Evolutionary conservation across 2,113 vertebrate genomes (phyloP).

Genomic region (Ictidomys tridecemlineatus): DNA sequence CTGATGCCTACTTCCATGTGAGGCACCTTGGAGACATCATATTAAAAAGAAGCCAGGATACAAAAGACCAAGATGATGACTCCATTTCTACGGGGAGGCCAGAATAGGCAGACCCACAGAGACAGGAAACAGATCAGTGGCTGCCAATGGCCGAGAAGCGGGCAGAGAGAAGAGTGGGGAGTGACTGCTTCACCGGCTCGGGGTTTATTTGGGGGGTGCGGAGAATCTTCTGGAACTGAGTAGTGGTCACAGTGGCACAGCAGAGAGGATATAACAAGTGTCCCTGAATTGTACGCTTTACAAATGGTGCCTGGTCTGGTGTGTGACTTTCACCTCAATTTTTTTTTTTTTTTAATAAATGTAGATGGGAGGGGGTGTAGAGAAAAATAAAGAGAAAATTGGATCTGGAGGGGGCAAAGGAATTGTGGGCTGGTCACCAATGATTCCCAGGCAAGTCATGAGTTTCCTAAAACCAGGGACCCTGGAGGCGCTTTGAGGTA

Average conservation of each 20-base stretch:
- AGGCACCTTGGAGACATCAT: not conserved
- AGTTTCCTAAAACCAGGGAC: not conserved
- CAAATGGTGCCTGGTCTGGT: not conserved
- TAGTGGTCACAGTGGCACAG: fast-evolving
- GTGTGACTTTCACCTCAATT: not conserved
- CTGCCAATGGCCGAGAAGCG: fast-evolving
- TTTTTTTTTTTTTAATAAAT: not conserved
- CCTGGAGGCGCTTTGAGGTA: fast-evolving
- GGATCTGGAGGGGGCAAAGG: no score
- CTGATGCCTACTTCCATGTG: fast-evolving
- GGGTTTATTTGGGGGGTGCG: not conserved
- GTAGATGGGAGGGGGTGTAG: no score
- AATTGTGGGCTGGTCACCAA: not conserved
- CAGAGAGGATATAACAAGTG: not conserved
- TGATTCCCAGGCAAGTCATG: not conserved
- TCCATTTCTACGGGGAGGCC: not conserved
- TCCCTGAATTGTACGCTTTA: not conserved
- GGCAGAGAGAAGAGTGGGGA: fast-evolving
- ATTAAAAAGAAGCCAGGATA: not conserved
- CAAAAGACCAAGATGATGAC: not conserved
- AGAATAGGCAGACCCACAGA: not conserved
- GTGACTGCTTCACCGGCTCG: not conserved
- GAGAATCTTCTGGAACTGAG: not conserved
- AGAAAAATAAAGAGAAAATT: not conserved
- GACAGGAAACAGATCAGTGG: not conserved